Base-by-base conservation (phyloP, 2,797 vertebrate genomes). In the Acipenser ruthenus region DNA sequence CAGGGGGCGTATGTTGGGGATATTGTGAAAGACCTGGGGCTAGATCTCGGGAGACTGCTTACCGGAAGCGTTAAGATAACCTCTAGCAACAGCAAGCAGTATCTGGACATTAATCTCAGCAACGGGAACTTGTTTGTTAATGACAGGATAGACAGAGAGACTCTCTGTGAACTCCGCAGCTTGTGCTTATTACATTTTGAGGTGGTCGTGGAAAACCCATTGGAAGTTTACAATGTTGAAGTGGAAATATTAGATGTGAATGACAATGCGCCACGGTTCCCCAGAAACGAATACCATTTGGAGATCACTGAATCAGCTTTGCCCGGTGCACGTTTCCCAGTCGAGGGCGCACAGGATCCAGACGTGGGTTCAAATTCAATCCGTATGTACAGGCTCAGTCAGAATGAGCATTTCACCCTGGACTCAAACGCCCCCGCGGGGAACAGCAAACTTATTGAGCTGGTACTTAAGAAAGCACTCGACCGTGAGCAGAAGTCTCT, bases 1-100 rank as follows among this genome's bases (percentile, higher is more conserved):
- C 91, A 81, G 53, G 95, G 95, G 6, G 84, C 94, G 68, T 71
- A 88, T 71, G 94, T 98, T 76, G 95, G 94, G 68, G 90, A 93
- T 84, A 89, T 86, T 74, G 87, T 85, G 72, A 82, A 78, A 65
- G 90, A 92, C 74, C 77, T 92, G 67, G 85, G 87, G 67, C 86
- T 90, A 77, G 87, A 86, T 66, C 74, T 84, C 78, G 78, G 84
- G 70, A 83, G 87, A 73, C 74, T 90, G 69, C 71, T 76, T 3
- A 76, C 74, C 70, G 89, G 85, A 71, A 79, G 79, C 68, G 81
- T 92, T 72, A 80, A 81, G 74, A 71, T 93, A 76, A 85, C 86
- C 65, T 82, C 86, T 0, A 86, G 84, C 77, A 80, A 87, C 72
- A 85, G 79, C 64, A 78, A 73, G 69, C 84, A 72, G 68, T 84